Evolutionary conservation across 2,888 invertebrate genomes (phyloP).

Genomic region (Papilio demoleus): DNA sequence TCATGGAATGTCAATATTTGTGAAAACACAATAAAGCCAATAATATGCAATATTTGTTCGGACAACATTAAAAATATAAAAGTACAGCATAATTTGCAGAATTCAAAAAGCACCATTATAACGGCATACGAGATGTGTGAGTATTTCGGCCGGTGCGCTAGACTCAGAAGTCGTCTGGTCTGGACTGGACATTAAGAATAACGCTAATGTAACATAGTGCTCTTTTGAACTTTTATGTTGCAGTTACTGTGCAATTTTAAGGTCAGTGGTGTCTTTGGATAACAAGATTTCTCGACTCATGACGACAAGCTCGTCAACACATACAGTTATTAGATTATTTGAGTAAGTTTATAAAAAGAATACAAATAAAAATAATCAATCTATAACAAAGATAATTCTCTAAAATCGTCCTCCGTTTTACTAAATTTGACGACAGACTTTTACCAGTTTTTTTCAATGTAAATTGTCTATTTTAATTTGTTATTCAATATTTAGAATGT

Average conservation of each 20-base stretch:
- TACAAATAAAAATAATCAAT: neutral
- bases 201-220: conserved; percentile 21
- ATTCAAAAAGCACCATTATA: conserved; percentile 35
- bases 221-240: conserved; percentile 10
- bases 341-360: neutral
- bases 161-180: conserved; percentile 28
- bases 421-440: too few species aligned
- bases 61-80: neutral
- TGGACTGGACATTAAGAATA: conserved; percentile 15
- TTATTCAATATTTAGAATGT: too few species aligned
- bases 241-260: conserved; percentile 20
- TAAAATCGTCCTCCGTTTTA: too few species aligned
- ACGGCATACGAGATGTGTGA: conserved; percentile 28
- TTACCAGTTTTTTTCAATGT: too few species aligned
- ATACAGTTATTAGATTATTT: neutral
- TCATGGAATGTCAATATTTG: neutral
- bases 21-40: neutral
- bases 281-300: neutral
- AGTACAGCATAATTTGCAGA: conserved; percentile 28
- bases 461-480: too few species aligned
- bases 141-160: conserved; percentile 24
- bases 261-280: conserved; percentile 7
- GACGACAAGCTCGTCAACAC: neutral
- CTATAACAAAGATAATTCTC: too few species aligned
- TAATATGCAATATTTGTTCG: neutral